Evolutionary conservation across 2,113 vertebrate genomes (phyloP).

Genomic region (Scomber scombrus): DNA sequence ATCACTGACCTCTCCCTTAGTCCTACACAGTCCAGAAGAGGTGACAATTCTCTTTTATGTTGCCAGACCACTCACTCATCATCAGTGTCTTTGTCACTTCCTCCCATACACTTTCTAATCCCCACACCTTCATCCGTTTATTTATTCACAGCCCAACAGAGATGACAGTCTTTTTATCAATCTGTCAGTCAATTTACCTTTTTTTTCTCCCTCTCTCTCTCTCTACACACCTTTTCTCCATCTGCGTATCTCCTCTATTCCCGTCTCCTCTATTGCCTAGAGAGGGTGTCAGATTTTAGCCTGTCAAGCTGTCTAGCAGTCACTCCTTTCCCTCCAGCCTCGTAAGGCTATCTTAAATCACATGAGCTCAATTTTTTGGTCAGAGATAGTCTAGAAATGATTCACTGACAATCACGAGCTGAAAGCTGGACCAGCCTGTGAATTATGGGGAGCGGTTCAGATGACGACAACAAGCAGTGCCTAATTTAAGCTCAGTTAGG

Average conservation of each 20-base stretch:
- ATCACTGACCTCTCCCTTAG: background rate
- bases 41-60: constrained; percentile 12
- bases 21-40: background rate
- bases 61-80: constrained; percentile 16
- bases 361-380: too few relatives aligned
- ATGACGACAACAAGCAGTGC: too few relatives aligned
- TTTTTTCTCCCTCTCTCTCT: background rate
- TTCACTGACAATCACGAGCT: too few relatives aligned
- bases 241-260: constrained; percentile 2
- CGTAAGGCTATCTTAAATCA: too few relatives aligned
- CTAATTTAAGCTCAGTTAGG: background rate
- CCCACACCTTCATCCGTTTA: constrained; percentile 17
- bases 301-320: constrained; percentile 1
- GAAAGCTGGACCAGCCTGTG: too few relatives aligned
- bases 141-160: constrained; percentile 31
- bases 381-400: too few relatives aligned
- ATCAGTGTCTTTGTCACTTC: background rate
- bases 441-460: too few relatives aligned
- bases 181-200: constrained; percentile 35
- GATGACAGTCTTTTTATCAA: constrained; percentile 45
- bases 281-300: constrained; percentile 24
- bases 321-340: too few relatives aligned
- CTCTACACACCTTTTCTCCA: background rate
- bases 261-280: constrained; percentile 4
- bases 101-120: constrained; percentile 4